phyloP scores from a whole-genome alignment of 2,888 invertebrate species.

The Sympetrum striolatum region DNA sequence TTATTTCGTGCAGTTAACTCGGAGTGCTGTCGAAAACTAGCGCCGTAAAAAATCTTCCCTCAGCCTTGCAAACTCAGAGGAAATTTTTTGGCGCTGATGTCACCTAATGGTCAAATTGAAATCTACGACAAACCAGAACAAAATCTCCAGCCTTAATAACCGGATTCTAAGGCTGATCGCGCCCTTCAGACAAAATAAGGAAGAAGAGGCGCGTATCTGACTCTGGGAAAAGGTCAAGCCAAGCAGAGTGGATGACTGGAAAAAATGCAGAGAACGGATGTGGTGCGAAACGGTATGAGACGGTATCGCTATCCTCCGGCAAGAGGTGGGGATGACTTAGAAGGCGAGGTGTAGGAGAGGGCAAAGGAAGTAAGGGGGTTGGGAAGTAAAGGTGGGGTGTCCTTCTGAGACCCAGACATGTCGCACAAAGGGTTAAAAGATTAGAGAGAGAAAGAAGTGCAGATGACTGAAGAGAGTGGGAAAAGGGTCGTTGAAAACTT shows the following conservation, averaged over 20 bases:
- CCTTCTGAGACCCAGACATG: background rate
- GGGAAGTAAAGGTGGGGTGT: too few relatives aligned
- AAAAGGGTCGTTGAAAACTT: background rate
- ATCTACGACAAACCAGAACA: background rate
- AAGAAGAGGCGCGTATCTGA: background rate
- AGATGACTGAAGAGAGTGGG: background rate
- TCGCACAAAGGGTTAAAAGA: background rate
- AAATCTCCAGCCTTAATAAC: background rate
- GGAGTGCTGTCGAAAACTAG: too few relatives aligned
- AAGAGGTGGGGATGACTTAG: background rate
- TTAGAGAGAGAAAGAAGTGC: background rate
- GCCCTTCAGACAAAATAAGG: background rate
- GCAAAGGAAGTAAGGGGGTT: background rate
- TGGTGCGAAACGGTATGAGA: slow-evolving; percentile 6
- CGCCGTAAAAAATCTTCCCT: too few relatives aligned
- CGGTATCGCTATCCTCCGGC: background rate
- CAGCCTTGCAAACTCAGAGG: too few relatives aligned
- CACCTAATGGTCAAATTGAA: background rate
- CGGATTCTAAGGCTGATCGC: slow-evolving; percentile 9
- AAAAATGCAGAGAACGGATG: slow-evolving; percentile 36
- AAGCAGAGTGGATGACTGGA: slow-evolving; percentile 19
- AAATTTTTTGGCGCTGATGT: background rate
- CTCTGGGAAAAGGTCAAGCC: slow-evolving; percentile 11
- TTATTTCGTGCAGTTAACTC: too few relatives aligned
- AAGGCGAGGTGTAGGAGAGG: background rate